These are phyloP conservation scores for Aplocera efformata DNA, from an alignment of 2,888 invertebrate species.

Conservation along the genomic window DNA sequence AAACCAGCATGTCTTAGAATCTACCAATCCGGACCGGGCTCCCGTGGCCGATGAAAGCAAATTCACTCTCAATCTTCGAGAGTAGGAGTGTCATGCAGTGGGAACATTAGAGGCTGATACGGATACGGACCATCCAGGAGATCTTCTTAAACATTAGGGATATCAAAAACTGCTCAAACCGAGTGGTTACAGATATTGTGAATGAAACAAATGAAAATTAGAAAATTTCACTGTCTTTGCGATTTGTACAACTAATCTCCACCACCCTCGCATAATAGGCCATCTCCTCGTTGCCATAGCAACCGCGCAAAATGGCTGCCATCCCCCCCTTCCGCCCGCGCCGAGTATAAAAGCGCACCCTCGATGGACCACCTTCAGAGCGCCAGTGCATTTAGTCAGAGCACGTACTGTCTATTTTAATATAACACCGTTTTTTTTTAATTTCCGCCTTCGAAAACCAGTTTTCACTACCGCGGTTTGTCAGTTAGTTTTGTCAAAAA, in stretches of 20 bases:
- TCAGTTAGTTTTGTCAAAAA: constrained; percentile 30
- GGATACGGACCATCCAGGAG: too few relatives aligned
- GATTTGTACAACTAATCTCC: constrained; percentile 73
- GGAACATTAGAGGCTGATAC: too few relatives aligned
- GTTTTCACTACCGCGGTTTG: constrained; percentile 15
- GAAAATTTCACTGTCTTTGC: constrained; percentile 41
- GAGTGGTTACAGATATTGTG: neutral
- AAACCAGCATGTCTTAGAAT: too few relatives aligned
- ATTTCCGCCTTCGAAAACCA: constrained; percentile 22
- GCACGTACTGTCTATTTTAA: constrained; percentile 47
- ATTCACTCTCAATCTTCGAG: too few relatives aligned
- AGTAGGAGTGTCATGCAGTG: too few relatives aligned
- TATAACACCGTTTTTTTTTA: constrained; percentile 38
- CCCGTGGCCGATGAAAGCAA: too few relatives aligned
- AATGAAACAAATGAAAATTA: constrained; percentile 8
- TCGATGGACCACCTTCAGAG: constrained; percentile 52
- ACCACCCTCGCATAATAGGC: constrained; percentile 78
- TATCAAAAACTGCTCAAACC: too few relatives aligned
- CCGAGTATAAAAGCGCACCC: constrained; percentile 65
- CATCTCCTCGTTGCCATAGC: constrained; percentile 74
- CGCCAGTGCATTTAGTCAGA: constrained; percentile 58
- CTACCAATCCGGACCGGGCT: too few relatives aligned
- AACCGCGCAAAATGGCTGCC: constrained; percentile 74
- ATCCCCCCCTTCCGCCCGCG: constrained; percentile 47
- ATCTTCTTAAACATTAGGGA: too few relatives aligned